Evolutionary conservation across 2,797 vertebrate genomes (phyloP), one percentile per base, ranked within the genome.

Genomic region (Rhynchonycteris naso): DNA sequence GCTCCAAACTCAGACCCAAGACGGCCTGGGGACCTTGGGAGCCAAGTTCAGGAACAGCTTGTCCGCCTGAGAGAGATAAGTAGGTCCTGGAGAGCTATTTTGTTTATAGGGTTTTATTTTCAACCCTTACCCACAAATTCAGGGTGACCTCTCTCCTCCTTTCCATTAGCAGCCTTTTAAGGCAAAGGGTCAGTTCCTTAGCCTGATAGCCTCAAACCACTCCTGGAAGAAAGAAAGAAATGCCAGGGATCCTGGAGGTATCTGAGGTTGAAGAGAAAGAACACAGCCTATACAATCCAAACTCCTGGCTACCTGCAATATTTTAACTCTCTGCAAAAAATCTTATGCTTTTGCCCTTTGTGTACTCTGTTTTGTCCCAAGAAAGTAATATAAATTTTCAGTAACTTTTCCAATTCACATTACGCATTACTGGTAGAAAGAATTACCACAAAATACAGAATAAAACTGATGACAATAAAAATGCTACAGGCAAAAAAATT

Each of bases 11-110:
- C 26, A 82, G 58, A 13, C 35, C 81, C 50, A 93, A 50, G 26
- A 59, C 33, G 90, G n/a, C 58, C 75, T 58, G 30, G 16, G 33
- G 63, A 72, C 63, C 30, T 58, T 33, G 50, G 47, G 18, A 78
- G 47, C 63, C 47, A 93, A 90, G 58, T 43, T 95, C 91, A 96
- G 26, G n/a, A 97, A 96, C 26, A 33, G 15, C 19, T 78, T 91
- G 33, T 88, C 11, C 10, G 43, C 13, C 18, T 47, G 6, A 72
- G 14, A 78, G 35, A 63, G 71, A 24, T 59, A 91, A 82, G 79
- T 54, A 75, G 76, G 33, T 30, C 13, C 71, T 69, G 6, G 50
- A 30, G 47, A 85, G 33, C 28, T 74, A 10, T 85, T 74, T 79
- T 50, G 35, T 90, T 95, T 87, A 11, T 50, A 28, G 50, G 2